These are phyloP conservation scores for Calypte anna DNA, from an alignment of 2,113 vertebrate species.

Conservation along the genomic window DNA sequence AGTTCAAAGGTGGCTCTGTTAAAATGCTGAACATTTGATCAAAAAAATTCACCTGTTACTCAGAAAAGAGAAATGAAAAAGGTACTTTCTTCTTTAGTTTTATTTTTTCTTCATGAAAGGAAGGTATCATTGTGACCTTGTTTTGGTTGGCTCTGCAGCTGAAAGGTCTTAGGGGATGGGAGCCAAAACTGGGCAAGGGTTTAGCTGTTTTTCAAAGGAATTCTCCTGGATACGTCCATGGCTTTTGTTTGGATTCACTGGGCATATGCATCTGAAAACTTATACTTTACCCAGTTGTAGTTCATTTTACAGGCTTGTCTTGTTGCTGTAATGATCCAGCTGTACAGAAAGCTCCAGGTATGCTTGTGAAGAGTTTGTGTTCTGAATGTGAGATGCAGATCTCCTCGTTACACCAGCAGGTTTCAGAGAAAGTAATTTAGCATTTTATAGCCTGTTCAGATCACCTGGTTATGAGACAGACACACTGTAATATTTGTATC, in stretches of 20 bases:
- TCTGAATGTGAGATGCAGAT: neutral
- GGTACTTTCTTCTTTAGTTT: neutral
- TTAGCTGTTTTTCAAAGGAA: neutral
- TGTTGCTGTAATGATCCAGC: neutral
- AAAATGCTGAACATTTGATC: neutral
- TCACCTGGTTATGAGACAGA: neutral
- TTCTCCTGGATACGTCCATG: neutral
- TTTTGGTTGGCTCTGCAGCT: constrained; percentile 5
- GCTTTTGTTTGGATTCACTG: neutral
- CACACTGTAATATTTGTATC: accelerated
- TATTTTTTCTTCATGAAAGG: neutral
- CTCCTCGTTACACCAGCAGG: neutral
- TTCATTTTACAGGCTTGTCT: neutral
- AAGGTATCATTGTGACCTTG: neutral
- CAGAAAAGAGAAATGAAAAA: neutral
- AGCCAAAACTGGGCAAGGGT: neutral
- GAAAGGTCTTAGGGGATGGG: neutral
- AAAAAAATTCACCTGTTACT: neutral
- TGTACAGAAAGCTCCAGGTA: neutral
- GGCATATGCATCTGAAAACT: neutral
- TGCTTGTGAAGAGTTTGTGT: neutral
- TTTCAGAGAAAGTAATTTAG: neutral
- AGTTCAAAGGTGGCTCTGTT: constrained; percentile 24
- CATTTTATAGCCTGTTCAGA: accelerated
- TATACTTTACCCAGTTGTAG: neutral